These are phyloP conservation scores for Tangara arthus DNA, from an alignment of 2,797 vertebrate species.

Conservation along the genomic window DNA sequence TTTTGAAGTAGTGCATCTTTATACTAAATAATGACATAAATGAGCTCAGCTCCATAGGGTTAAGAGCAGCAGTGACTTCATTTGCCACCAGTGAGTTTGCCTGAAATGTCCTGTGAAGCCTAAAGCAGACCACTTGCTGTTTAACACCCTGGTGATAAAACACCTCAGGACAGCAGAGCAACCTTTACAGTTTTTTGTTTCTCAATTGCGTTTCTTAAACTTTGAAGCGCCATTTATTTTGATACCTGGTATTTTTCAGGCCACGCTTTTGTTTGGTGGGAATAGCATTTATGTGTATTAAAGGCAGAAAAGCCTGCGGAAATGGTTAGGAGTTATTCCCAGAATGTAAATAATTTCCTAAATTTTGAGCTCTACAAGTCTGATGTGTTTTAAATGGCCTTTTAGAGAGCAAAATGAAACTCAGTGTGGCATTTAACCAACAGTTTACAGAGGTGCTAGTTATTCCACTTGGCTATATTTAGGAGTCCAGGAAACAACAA, in stretches of 20 bases:
- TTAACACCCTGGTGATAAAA: not conserved
- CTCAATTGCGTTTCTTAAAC: slow-evolving; percentile 36
- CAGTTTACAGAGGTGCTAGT: slow-evolving; percentile 72
- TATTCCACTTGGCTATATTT: slow-evolving; percentile 70
- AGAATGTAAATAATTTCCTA: slow-evolving; percentile 59
- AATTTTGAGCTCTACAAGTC: slow-evolving; percentile 15
- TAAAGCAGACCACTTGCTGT: not conserved
- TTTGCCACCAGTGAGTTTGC: not conserved
- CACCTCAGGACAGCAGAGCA: not conserved
- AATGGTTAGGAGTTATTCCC: slow-evolving; percentile 41
- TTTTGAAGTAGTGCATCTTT: not conserved
- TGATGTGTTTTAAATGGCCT: slow-evolving; percentile 63
- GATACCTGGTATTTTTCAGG: slow-evolving; percentile 55
- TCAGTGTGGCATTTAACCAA: slow-evolving; percentile 64
- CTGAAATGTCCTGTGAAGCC: not conserved
- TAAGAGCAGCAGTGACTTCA: not conserved
- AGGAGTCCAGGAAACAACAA: slow-evolving; percentile 73
- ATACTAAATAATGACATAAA: not conserved
- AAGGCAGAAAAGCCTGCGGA: slow-evolving; percentile 38
- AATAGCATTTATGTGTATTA: slow-evolving; percentile 48
- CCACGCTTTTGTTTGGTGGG: slow-evolving; percentile 48
- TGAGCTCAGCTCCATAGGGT: not conserved
- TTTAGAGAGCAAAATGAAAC: slow-evolving; percentile 68
- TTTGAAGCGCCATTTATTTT: slow-evolving; percentile 60
- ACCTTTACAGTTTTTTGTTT: slow-evolving; percentile 19